Percentiles rank a stretch among this genome's conserved stretches.
Conservation (phyloP, 2,797 vertebrate species). For the Telmatherina bonti region DNA sequence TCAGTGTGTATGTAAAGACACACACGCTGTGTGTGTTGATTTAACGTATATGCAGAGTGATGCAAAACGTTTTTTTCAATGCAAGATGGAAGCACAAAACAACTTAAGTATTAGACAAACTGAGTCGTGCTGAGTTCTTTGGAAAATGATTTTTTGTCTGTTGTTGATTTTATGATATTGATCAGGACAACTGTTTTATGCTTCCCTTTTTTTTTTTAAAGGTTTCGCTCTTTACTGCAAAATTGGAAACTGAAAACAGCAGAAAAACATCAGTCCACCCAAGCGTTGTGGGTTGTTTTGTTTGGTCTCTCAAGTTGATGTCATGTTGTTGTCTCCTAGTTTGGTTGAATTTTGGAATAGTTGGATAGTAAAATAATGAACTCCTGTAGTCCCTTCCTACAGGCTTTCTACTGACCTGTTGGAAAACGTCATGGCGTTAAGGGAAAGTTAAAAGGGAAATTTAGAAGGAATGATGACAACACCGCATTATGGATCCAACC, state of each 20-base stretch:
- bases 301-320: too few relatives aligned
- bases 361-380: background rate
- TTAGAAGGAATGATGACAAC: too few relatives aligned
- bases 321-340: background rate
- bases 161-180: background rate
- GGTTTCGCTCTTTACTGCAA: background rate
- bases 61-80: background rate
- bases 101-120: constrained; percentile 1
- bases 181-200: background rate
- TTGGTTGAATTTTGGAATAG: background rate
- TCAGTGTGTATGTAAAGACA: constrained; percentile 21
- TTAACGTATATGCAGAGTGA: constrained; percentile 11
- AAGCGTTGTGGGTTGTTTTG: background rate
- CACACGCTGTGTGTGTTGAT: background rate
- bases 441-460: too few relatives aligned
- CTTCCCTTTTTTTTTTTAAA: too few relatives aligned
- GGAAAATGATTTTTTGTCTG: background rate
- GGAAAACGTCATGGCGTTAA: too few relatives aligned
- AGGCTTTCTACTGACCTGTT: too few relatives aligned
- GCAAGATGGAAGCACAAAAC: constrained; percentile 7
- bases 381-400: too few relatives aligned
- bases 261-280: background rate
- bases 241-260: background rate
- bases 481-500: too few relatives aligned
- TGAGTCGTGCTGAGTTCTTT: constrained; percentile 8